These are phyloP conservation scores for Drosophila guanche DNA, from an alignment of 1,140 invertebrate species.

Conservation along the genomic window DNA sequence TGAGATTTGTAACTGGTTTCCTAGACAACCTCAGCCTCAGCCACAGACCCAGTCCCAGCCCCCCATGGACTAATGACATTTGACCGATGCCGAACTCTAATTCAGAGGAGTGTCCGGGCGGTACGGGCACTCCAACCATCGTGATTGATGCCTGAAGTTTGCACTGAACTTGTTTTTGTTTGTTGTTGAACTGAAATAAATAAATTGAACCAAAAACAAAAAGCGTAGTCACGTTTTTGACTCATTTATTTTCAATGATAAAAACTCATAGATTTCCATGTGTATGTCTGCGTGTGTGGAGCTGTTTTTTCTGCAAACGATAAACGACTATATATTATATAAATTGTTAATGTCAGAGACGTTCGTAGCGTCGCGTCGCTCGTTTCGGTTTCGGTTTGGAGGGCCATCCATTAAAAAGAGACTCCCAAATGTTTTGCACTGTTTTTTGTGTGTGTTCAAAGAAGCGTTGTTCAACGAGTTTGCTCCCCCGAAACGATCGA, in stretches of 20 bases:
- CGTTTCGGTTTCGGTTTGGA: constrained; percentile 38
- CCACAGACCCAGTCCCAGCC: no score
- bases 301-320: constrained; percentile 16
- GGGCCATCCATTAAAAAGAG: constrained; percentile 36
- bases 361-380: constrained; percentile 51
- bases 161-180: constrained; percentile 32
- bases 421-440: constrained; percentile 30
- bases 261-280: constrained; percentile 14
- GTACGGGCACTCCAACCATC: no score
- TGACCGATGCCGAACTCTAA: constrained; percentile 31
- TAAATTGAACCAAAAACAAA: constrained; percentile 30
- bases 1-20: constrained; percentile 36
- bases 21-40: background rate
- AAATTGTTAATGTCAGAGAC: constrained; percentile 41
- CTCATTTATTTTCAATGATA: constrained; percentile 42
- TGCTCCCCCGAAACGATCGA: constrained; percentile 26
- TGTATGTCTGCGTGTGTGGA: background rate
- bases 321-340: constrained; percentile 36
- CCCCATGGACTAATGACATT: constrained; percentile 26
- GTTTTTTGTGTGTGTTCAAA: constrained; percentile 20
- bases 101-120: constrained; percentile 11
- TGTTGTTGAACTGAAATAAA: no score
- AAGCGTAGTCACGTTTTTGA: constrained; percentile 73
- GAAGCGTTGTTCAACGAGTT: constrained; percentile 41
- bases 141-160: constrained; percentile 24